Conservation (phyloP, 2,113 vertebrate species). For the Nothoprocta pentlandii region DNA sequence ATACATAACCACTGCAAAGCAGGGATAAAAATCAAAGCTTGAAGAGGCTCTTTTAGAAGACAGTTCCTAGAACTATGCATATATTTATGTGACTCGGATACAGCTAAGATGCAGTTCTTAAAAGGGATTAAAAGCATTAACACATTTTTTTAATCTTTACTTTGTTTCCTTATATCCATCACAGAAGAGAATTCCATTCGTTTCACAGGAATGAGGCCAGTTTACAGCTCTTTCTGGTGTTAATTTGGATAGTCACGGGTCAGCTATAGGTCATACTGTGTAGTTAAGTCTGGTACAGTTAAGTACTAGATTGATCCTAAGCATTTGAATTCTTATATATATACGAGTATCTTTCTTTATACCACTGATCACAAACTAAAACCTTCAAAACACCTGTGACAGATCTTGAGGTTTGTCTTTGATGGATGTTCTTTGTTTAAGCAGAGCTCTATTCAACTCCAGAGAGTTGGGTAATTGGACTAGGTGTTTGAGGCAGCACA, state of each 20-base stretch:
- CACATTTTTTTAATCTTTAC: neutral
- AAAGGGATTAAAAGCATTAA: neutral
- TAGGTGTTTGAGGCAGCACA: neutral
- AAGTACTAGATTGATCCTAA: neutral
- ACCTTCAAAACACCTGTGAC: neutral
- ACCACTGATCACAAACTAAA: neutral
- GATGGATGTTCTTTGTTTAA: neutral
- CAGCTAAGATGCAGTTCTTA: neutral
- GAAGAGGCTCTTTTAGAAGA: neutral
- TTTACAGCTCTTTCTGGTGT: slow-evolving; percentile 18
- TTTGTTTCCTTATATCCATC: neutral
- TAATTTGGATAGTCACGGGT: slow-evolving; percentile 37
- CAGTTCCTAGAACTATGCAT: neutral
- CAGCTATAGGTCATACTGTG: slow-evolving; percentile 29
- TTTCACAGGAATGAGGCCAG: neutral
- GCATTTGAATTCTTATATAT: neutral
- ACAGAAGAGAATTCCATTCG: slow-evolving; percentile 10
- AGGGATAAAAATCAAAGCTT: slow-evolving; percentile 4
- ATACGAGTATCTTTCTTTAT: neutral
- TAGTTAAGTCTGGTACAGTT: neutral
- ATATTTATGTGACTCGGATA: neutral
- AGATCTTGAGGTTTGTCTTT: neutral
- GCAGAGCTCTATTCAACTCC: neutral
- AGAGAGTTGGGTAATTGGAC: neutral
- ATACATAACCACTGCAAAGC: neutral